Conservation (phyloP, 1,140 invertebrate species). For the Andricus grossulariae region DNA sequence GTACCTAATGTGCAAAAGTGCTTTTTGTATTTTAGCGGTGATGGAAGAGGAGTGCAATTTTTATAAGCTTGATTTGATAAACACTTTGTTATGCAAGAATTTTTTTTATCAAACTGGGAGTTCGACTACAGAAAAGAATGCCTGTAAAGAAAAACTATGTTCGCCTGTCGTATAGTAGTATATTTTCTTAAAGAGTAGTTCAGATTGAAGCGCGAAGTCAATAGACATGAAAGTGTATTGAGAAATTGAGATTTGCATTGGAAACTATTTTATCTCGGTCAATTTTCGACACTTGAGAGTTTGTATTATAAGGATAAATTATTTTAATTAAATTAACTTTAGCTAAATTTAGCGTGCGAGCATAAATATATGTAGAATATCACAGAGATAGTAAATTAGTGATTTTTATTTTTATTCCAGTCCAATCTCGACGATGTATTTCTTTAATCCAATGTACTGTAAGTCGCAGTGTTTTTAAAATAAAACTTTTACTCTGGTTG, state of each 20-base stretch:
- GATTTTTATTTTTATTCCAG: slow-evolving; percentile 4
- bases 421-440: slow-evolving; percentile 1
- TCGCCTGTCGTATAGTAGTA: background rate
- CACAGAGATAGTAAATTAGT: background rate
- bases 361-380: background rate
- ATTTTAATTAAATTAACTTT: slow-evolving; percentile 9
- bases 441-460: background rate
- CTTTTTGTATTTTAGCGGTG: slow-evolving; percentile 20
- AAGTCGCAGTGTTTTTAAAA: slow-evolving; percentile 15
- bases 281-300: slow-evolving; percentile 2
- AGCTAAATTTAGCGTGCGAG: slow-evolving; percentile 1
- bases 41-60: slow-evolving; percentile 16
- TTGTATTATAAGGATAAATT: slow-evolving; percentile 27
- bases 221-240: background rate
- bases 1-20: background rate
- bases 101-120: slow-evolving; percentile 5
- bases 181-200: background rate
- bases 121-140: background rate
- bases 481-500: slow-evolving; percentile 28
- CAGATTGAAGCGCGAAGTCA: too few species aligned
- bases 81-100: background rate
- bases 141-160: background rate
- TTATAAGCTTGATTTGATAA: slow-evolving; percentile 22
- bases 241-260: background rate
- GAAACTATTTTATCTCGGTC: background rate